Evolutionary conservation across 2,113 vertebrate genomes (phyloP).

Genomic region (Sorex araneus): DNA sequence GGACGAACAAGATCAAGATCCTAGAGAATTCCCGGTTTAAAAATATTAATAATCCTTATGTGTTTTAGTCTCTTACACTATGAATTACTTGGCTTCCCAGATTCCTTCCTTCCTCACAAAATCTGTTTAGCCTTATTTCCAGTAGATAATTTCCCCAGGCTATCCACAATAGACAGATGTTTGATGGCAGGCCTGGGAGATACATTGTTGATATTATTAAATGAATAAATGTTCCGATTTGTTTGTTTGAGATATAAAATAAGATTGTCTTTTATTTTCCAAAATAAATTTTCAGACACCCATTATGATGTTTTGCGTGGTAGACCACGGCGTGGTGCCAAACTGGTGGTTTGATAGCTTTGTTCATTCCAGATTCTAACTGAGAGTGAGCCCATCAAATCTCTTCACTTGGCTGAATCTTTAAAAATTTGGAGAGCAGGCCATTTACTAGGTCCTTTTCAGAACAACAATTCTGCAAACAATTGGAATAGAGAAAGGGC

Average conservation of each 20-base stretch:
- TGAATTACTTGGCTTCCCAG: conserved; percentile 54
- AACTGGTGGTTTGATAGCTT: background rate
- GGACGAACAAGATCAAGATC: background rate
- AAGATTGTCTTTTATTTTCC: conserved; percentile 46
- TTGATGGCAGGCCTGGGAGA: conserved; percentile 61
- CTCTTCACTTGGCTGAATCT: background rate
- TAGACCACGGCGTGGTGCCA: conserved; percentile 12
- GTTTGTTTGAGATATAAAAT: conserved; percentile 64
- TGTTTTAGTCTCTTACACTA: conserved; percentile 34
- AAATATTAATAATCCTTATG: conserved; percentile 58
- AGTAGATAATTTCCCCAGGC: conserved; percentile 63
- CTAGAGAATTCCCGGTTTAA: conserved; percentile 2
- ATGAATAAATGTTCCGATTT: conserved; percentile 67
- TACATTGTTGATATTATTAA: conserved; percentile 64
- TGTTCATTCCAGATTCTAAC: background rate
- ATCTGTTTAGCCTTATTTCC: conserved; percentile 71
- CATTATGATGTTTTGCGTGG: conserved; percentile 34
- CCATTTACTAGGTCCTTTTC: background rate
- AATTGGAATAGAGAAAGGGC: background rate
- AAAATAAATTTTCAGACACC: conserved; percentile 46
- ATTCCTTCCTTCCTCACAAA: conserved; percentile 65
- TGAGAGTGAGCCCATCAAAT: background rate
- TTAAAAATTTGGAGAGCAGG: conserved; percentile 2
- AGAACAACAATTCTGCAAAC: conserved; percentile 31
- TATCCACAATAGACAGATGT: conserved; percentile 75